Conservation (phyloP, 2,888 invertebrate genomes). For the Zygaena filipendulae region DNA sequence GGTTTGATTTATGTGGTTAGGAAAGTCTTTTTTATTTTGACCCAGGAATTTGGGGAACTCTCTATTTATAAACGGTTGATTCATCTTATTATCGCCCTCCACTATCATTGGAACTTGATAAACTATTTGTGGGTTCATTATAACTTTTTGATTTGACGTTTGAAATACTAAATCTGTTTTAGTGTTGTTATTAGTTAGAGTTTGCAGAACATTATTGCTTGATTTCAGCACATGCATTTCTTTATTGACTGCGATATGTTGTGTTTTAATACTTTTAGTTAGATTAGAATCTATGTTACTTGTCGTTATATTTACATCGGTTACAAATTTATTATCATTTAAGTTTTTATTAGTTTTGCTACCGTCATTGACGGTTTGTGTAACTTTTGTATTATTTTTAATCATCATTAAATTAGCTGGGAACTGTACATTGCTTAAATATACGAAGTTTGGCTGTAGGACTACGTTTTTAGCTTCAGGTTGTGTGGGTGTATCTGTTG, state of each 20-base stretch:
- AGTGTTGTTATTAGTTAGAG: slow-evolving; percentile 32
- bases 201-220: slow-evolving; percentile 37
- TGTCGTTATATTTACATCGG: slow-evolving; percentile 13
- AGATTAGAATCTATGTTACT: slow-evolving; percentile 21
- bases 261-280: slow-evolving; percentile 23
- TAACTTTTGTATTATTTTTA: slow-evolving; percentile 40
- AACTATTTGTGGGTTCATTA: slow-evolving; percentile 48
- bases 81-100: slow-evolving; percentile 35
- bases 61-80: slow-evolving; percentile 27
- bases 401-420: slow-evolving; percentile 59
- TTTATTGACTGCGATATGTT: slow-evolving; percentile 24
- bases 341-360: slow-evolving; percentile 24
- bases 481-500: slow-evolving; percentile 27
- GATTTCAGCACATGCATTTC: slow-evolving; percentile 43
- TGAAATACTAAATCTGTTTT: slow-evolving; percentile 37
- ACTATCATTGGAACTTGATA: slow-evolving; percentile 52
- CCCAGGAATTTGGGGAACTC: slow-evolving; percentile 29
- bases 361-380: slow-evolving; percentile 26
- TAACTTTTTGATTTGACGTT: slow-evolving; percentile 40
- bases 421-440: slow-evolving; percentile 54
- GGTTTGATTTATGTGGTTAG: slow-evolving; percentile 29
- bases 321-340: slow-evolving; percentile 36
- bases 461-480: slow-evolving; percentile 43
- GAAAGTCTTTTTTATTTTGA: slow-evolving; percentile 28
- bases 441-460: slow-evolving; percentile 53